Evolutionary conservation across 2,797 vertebrate genomes (phyloP), one percentile per base, ranked within the genome.

Genomic region (Psittacula derbiana): DNA sequence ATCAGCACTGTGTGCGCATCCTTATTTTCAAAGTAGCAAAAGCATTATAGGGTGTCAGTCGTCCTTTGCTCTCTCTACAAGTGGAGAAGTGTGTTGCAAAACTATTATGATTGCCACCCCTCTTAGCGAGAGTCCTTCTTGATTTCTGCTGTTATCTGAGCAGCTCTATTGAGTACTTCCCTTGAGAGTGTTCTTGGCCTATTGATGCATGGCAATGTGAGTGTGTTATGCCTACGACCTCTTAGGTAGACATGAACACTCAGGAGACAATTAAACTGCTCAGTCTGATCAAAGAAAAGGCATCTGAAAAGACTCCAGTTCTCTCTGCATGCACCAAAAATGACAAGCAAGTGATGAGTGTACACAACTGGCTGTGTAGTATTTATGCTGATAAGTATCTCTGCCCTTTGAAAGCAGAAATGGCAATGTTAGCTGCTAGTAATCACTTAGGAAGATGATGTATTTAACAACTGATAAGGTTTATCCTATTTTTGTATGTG

Each of bases 131-230:
- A 44, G 28, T 2, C 65, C 28, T 1, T 43, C 52, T 8, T 74
- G 66, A 33, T 66, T 43, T 65, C 55, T 85, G 49, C 49, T 53
- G 36, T 6, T 81, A 2, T 4, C 47, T 13, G 64, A 76, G n/a
- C 55, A 70, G 16, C 19, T 40, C 25, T 5, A 31, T 31, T 67
- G 64, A 44, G 76, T 38, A 7, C 40, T 70, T n/a, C n/a, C 40
- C 60, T 60, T 4, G 30, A 47, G 76, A 81, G 12, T 1, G 12
- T 6, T 55, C 52, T 44, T 76, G 67, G 50, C 60, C 25, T 44
- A 5, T 3, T 2, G 12, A 50, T 53, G 65, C 10, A 1, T 2
- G 31, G 8, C 53, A 72, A 14, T 0, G 10, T 0, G 3, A 53
- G 36, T 2, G 11, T 11, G 18, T 44, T 52, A 20, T 12, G 6